These are phyloP conservation scores for Eulemur coronatus DNA, from an alignment of 2,797 vertebrate genomes.

Conservation along the genomic window DNA sequence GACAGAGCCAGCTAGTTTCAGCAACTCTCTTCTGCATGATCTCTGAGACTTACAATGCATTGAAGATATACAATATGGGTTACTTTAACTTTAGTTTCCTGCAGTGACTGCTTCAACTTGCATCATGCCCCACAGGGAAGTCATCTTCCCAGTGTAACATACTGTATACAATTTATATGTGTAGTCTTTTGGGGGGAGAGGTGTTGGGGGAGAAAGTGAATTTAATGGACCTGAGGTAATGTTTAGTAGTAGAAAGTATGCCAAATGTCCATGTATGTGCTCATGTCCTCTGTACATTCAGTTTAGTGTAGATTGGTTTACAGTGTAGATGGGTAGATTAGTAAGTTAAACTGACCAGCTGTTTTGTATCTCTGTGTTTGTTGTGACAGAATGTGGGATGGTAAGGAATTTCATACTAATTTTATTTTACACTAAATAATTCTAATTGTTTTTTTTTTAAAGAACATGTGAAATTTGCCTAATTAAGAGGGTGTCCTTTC, in stretches of 20 bases:
- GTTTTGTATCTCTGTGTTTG: slow-evolving; percentile 57
- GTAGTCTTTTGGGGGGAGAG: slow-evolving; percentile 49
- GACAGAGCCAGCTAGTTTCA: neutral
- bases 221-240: slow-evolving; percentile 74
- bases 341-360: slow-evolving; percentile 78
- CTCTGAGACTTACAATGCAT: neutral
- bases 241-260: slow-evolving; percentile 75
- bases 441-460: slow-evolving; percentile 75
- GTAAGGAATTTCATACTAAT: slow-evolving; percentile 73
- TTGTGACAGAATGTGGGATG: slow-evolving; percentile 51
- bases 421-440: slow-evolving; percentile 76
- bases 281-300: no score
- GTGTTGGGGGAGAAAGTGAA: slow-evolving; percentile 51
- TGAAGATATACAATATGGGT: neutral
- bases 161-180: slow-evolving; percentile 60
- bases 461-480: slow-evolving; percentile 40
- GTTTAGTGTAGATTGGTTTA: no score
- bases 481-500: slow-evolving; percentile 65
- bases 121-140: slow-evolving; percentile 53
- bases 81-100: slow-evolving; percentile 43
- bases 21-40: neutral
- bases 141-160: slow-evolving; percentile 48
- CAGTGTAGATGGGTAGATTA: no score
- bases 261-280: no score
- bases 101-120: slow-evolving; percentile 24